Evolutionary conservation across 2,113 vertebrate species (phyloP).

Genomic region (human): GRCh38 chr3:99696001-99696500

Average conservation of each 20-base stretch:
- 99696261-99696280: not conserved
- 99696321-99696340: conserved; percentile 28
- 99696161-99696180: not conserved
- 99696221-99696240: not conserved
- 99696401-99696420: not conserved
- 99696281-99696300: not conserved
- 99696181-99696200: not conserved
- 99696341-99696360: conserved; percentile 6
- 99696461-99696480: not conserved
- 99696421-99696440: not conserved
- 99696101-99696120: no score
- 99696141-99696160: conserved; percentile 2
- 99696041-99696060: no score
- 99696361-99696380: not conserved
- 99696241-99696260: not conserved
- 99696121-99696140: no score
- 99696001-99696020: no score
- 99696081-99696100: no score
- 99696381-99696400: not conserved
- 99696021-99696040: no score
- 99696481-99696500: not conserved
- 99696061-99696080: no score
- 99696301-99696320: not conserved
- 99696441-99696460: not conserved
- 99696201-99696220: conserved; percentile 8